Base-by-base conservation (phyloP, 2,113 vertebrate species). In the Pteronura brasiliensis region DNA sequence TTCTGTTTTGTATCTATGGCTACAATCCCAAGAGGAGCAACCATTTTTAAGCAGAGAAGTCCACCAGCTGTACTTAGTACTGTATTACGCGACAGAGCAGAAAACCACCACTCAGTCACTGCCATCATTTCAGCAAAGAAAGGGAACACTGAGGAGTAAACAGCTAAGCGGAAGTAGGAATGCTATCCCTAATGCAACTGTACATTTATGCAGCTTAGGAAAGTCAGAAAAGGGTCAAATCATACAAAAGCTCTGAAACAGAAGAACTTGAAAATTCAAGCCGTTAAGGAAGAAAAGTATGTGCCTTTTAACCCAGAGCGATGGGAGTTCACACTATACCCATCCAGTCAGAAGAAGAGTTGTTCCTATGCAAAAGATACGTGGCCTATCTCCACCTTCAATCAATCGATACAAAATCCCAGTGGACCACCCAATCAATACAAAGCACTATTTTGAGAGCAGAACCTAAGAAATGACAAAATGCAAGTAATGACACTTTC, bases 21-120 rank as follows among this genome's bases (percentile, higher is more conserved):
- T 86, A 71, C 21, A 95, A 83, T 84, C 89, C 91, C 71, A 61
- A 95, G 39, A 95, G 61, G 31, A 91, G 71, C 57, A 67, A 76
- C 52, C 63, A 67, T 42, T 84, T 39, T 47, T 76, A 82, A 52
- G 49, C 47, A 74, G 39, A 61, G 27, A 44, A 85, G 34, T 25
- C 39, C 18, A 92, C 10, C 20, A 57, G 31, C 27, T 83, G 27
- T 15, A 79, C 52, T 90, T 17, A 44, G 61, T 34, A 23, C 31
- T 14, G 90, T 57, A 47, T 67, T 69, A 65, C 1, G 3, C 9
- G 80, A 82, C 55, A 82, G 42, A 74, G 52, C 3, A 96, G 65
- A 80, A 42, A 71, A 79, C 36, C 21, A 49, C 7, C 31, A 39
- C 77, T 79, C 36, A 25, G 44, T 61, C 20, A 69, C 2, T 13